Evolutionary conservation across 2,113 vertebrate species (phyloP).

Genomic region (Trematocara macrostoma): DNA sequence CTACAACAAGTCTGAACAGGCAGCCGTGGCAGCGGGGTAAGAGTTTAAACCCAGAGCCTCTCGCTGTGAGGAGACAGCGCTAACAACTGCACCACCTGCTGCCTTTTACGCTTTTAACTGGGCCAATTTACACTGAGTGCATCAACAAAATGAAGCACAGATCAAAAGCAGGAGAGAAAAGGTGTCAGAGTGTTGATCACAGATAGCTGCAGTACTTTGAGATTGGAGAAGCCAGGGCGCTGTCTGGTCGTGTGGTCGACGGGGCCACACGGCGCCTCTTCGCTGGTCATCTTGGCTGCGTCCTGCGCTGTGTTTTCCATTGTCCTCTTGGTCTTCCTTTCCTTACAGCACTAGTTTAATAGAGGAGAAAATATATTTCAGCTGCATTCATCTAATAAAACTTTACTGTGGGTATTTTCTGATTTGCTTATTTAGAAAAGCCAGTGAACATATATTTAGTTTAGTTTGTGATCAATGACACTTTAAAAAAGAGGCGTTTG

Average conservation of each 20-base stretch:
- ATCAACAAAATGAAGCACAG: background rate
- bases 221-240: slow-evolving; percentile 36
- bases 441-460: background rate
- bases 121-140: background rate
- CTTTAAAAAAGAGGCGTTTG: background rate
- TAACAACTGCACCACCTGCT: background rate
- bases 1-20: background rate
- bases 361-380: background rate
- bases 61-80: background rate
- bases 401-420: background rate
- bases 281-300: slow-evolving; percentile 39
- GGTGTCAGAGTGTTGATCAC: background rate
- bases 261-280: slow-evolving; percentile 42
- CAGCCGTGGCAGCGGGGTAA: background rate
- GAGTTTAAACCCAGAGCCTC: background rate
- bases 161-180: background rate
- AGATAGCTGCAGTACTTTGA: slow-evolving; percentile 57
- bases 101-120: background rate
- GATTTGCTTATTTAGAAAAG: background rate
- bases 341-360: background rate
- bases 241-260: slow-evolving; percentile 2
- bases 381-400: background rate
- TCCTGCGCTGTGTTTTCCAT: slow-evolving; percentile 48
- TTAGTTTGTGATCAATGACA: rapidly evolving
- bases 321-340: background rate